These are phyloP conservation scores for Aphodius sticticus DNA, from an alignment of 2,888 invertebrate species.

Conservation along the genomic window DNA sequence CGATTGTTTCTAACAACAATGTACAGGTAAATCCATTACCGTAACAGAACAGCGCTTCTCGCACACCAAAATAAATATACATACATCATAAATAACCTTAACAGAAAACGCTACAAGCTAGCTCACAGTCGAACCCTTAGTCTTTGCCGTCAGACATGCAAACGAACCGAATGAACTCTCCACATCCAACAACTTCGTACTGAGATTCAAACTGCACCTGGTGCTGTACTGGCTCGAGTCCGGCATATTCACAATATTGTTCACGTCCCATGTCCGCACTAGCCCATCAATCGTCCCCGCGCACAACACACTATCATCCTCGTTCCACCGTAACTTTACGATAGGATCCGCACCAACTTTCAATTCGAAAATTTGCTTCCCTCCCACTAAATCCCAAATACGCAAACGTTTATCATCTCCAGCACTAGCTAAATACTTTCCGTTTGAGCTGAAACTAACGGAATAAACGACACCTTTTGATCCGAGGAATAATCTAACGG, in stretches of 20 bases:
- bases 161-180: constrained; percentile 52
- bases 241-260: constrained; percentile 38
- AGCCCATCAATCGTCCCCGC: constrained; percentile 74
- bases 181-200: constrained; percentile 48
- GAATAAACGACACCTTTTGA: constrained; percentile 78
- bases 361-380: constrained; percentile 70
- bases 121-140: constrained; percentile 25
- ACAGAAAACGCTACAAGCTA: constrained; percentile 20
- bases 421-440: constrained; percentile 83
- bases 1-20: background rate
- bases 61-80: background rate
- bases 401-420: constrained; percentile 78
- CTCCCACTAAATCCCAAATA: constrained; percentile 77
- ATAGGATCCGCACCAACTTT: constrained; percentile 71
- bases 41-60: background rate
- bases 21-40: background rate
- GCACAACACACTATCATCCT: constrained; percentile 67
- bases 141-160: constrained; percentile 44
- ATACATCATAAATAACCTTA: background rate
- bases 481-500: constrained; percentile 81
- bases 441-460: constrained; percentile 85
- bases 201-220: constrained; percentile 40
- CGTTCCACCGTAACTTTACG: constrained; percentile 69
- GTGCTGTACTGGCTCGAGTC: constrained; percentile 44
- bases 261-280: constrained; percentile 70